Evolutionary conservation across 2,113 vertebrate genomes (phyloP).

Genomic region (Argyrosomus japonicus): DNA sequence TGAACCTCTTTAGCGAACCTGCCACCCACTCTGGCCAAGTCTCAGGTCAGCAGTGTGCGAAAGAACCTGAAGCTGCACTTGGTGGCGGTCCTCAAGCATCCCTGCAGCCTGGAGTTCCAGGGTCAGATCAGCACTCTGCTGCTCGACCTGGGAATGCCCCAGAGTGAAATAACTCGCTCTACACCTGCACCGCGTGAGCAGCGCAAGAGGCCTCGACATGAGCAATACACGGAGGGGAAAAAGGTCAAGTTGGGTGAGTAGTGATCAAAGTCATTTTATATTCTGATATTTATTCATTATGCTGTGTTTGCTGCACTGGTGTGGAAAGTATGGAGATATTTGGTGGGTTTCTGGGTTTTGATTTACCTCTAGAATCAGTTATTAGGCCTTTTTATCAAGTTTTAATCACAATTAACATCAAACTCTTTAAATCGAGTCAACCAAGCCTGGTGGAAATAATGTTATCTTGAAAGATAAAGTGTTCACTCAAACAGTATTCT

Average conservation of each 20-base stretch:
- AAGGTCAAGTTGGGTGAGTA: constrained; percentile 93
- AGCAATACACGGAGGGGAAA: constrained; percentile 88
- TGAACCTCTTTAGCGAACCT: constrained; percentile 87
- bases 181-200: constrained; percentile 86
- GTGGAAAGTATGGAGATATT: not conserved
- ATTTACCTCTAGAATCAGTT: not conserved
- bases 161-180: constrained; percentile 90
- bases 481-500: not conserved
- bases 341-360: not conserved
- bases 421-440: not conserved
- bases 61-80: constrained; percentile 97
- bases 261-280: not conserved
- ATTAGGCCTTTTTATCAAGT: not conserved
- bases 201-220: constrained; percentile 89
- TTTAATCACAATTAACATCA: not conserved
- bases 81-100: constrained; percentile 91
- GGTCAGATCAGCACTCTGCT: constrained; percentile 93
- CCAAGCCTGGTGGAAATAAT: not conserved
- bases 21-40: constrained; percentile 93
- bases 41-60: constrained; percentile 96
- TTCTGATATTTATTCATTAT: not conserved
- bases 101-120: constrained; percentile 91
- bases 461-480: not conserved
- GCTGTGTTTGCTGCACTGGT: not conserved
- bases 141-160: constrained; percentile 92